These are phyloP conservation scores for Drosophila lutescens DNA, from an alignment of 2,888 invertebrate genomes.

Conservation along the genomic window DNA sequence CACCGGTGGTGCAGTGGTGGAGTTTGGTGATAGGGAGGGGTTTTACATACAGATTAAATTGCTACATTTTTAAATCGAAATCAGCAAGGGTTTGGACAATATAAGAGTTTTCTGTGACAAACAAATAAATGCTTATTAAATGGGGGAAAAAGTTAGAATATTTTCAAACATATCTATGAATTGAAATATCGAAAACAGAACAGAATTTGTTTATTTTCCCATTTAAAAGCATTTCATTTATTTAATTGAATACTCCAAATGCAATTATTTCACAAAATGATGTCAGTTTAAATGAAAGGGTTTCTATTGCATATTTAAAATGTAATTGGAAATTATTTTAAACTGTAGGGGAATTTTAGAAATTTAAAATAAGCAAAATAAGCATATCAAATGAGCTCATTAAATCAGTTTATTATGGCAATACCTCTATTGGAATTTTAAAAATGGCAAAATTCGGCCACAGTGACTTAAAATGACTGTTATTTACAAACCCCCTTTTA, in stretches of 20 bases:
- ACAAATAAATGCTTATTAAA: background rate
- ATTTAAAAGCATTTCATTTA: background rate
- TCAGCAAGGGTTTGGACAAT: background rate
- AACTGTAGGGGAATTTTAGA: background rate
- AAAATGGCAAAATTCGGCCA: background rate
- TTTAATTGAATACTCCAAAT: background rate
- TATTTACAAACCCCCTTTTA: constrained; percentile 13
- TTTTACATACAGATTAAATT: background rate
- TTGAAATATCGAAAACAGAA: no score
- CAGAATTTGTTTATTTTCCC: no score
- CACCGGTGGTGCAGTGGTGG: constrained; percentile 15
- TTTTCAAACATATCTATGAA: background rate
- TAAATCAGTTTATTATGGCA: background rate
- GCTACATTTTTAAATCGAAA: background rate
- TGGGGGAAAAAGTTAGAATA: no score
- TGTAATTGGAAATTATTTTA: background rate
- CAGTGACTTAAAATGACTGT: background rate
- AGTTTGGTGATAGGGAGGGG: constrained; percentile 12
- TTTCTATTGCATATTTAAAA: background rate
- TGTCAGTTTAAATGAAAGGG: background rate
- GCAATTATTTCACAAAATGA: background rate
- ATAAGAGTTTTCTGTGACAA: background rate
- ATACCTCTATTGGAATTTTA: background rate
- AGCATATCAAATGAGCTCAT: background rate
- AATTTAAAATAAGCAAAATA: background rate